phyloP scores from a whole-genome alignment of 1,140 invertebrate species.

The Dendrolimus kikuchii region DNA sequence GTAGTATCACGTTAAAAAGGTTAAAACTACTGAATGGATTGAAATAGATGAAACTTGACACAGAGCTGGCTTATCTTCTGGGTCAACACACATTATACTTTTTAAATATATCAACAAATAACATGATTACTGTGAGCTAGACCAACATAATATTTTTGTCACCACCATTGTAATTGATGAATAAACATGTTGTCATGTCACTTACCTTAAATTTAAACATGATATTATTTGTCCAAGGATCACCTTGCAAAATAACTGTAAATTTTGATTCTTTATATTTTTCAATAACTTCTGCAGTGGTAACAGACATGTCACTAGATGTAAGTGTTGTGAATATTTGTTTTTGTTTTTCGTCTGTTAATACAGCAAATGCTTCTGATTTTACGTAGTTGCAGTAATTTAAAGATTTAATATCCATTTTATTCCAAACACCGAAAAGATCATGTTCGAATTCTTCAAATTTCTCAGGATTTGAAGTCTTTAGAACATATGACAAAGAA shows the following conservation, averaged over 20 bases:
- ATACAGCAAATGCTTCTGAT: conserved; percentile 1
- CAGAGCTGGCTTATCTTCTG: too few relatives aligned
- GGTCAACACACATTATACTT: too few relatives aligned
- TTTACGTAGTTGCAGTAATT: not conserved
- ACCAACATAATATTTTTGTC: too few relatives aligned
- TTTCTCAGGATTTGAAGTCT: conserved; percentile 32
- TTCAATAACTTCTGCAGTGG: not conserved
- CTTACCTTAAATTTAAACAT: conserved; percentile 19
- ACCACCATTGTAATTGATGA: too few relatives aligned
- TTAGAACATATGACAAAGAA: conserved; percentile 65
- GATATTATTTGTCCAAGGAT: conserved; percentile 26
- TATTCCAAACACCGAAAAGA: conserved; percentile 5
- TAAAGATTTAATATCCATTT: not conserved
- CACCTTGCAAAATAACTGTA: conserved; percentile 17
- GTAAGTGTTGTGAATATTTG: conserved; percentile 4
- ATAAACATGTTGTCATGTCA: not conserved
- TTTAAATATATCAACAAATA: too few relatives aligned
- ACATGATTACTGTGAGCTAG: too few relatives aligned
- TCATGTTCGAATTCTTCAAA: conserved; percentile 20
- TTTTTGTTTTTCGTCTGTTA: conserved; percentile 9
- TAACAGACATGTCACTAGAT: not conserved
- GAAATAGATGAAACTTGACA: too few relatives aligned
- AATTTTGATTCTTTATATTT: conserved; percentile 30
- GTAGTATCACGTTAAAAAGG: too few relatives aligned
- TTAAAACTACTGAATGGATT: too few relatives aligned